Base-by-base conservation (phyloP, 1,140 invertebrate genomes). In the Heliconius himera region DNA sequence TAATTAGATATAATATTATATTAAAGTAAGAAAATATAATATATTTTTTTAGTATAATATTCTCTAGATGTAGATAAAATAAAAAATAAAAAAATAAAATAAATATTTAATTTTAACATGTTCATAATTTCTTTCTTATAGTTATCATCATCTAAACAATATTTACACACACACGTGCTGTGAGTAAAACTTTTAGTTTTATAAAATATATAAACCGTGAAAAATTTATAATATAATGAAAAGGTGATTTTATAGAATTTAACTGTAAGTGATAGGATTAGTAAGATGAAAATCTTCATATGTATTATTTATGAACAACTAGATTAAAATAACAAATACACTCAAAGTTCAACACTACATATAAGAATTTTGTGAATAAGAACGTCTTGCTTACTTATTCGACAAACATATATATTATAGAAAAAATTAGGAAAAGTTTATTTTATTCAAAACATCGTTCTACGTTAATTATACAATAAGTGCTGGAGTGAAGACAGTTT, bases 301-400 rank as follows among this genome's bases (percentile, higher is more conserved):
- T 22, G 3, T 26, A 26, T 60, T 3, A 8, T 66, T 66, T 66
- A 26, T 66, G 1, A 66, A 66, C 22, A 29, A 29, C 22, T 29
- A 29, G 3, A 66, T 29, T 29, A 66, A 85, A 87, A 85, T 89
- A 91, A 91, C 89, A 91, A 89, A 81, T 92, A 91, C 89, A 91
- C 91, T 91, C 87, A 80, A 51, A 81, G 77, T 26, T 82, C 6
- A 78, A 74, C 38, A 77, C 71, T 75, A 82, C 75, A 79, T 66
- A 4, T 29, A 70, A 80, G 72, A 78, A 70, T 70, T 73, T 74
- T 72, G 86, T 90, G 90, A 91, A 92, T 87, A 78, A 91, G 85
- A 26, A 88, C 77, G 93, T 92, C 90, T 71, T 82, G 78, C 74
- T 56, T 74, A 76, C 80, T 86, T 83, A 82, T 86, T 84, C 83